phyloP scores from a whole-genome alignment of 2,113 vertebrate genomes.

The Nesospiza acunhae region DNA sequence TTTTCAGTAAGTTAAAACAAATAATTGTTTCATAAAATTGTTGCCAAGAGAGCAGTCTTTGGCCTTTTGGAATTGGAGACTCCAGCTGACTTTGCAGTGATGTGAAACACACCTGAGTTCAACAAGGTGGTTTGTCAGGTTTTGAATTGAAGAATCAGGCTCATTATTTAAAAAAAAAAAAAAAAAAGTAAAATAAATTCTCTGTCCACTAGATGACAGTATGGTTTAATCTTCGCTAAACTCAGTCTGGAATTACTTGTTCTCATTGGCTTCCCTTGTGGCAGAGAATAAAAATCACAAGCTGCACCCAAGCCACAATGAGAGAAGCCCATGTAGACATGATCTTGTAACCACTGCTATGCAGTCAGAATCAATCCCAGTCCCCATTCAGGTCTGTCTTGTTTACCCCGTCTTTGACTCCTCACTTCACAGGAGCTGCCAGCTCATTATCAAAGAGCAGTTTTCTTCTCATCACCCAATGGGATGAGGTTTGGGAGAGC shows the following conservation, averaged over 20 bases:
- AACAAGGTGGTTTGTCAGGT: neutral
- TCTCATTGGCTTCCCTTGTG: neutral
- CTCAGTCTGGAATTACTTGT: neutral
- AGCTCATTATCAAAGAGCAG: neutral
- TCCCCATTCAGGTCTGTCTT: neutral
- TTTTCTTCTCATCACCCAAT: neutral
- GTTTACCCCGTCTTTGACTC: neutral
- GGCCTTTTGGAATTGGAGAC: neutral
- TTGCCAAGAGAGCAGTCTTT: neutral
- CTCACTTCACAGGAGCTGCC: neutral
- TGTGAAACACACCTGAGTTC: neutral
- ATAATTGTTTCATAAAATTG: neutral
- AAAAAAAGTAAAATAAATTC: neutral
- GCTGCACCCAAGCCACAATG: rapidly evolving
- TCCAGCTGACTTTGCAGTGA: neutral
- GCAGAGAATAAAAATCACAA: neutral
- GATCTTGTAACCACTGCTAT: neutral
- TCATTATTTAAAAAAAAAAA: neutral
- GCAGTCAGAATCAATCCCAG: neutral
- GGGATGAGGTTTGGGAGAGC: neutral
- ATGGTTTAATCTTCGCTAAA: neutral
- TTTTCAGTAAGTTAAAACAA: neutral
- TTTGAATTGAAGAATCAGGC: neutral
- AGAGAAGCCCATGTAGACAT: neutral
- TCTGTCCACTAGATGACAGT: conserved; percentile 59